These are phyloP conservation scores for Saguinus midas DNA, from an alignment of 2,113 vertebrate species.

Conservation along the genomic window DNA sequence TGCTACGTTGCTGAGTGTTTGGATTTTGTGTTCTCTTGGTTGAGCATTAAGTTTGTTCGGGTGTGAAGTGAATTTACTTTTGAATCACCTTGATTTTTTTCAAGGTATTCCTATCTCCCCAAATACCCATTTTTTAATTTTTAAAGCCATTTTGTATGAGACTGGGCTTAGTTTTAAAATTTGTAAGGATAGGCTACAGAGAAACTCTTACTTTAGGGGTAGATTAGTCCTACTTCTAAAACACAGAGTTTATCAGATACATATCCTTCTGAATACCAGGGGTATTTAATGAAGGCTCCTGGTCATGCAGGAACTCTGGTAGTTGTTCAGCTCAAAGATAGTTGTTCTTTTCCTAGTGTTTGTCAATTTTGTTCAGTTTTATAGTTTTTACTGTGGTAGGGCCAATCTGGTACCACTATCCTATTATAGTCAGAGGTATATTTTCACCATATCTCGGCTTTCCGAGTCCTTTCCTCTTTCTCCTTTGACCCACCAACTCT, in stretches of 20 bases:
- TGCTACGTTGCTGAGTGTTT: background rate
- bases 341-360: background rate
- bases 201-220: background rate
- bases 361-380: background rate
- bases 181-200: background rate
- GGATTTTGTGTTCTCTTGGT: background rate
- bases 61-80: background rate
- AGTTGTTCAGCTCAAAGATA: background rate
- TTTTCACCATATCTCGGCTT: background rate
- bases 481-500: background rate
- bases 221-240: background rate
- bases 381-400: background rate
- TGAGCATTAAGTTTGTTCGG: background rate
- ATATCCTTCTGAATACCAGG: background rate
- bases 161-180: slow-evolving; percentile 12
- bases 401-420: background rate
- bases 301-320: background rate
- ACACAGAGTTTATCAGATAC: background rate
- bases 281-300: background rate
- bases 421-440: background rate
- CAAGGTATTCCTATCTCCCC: background rate
- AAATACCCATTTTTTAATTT: background rate
- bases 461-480: background rate
- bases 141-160: background rate
- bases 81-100: background rate